phyloP scores from a whole-genome alignment of 2,888 invertebrate genomes.

The Cerastis rubricosa region DNA sequence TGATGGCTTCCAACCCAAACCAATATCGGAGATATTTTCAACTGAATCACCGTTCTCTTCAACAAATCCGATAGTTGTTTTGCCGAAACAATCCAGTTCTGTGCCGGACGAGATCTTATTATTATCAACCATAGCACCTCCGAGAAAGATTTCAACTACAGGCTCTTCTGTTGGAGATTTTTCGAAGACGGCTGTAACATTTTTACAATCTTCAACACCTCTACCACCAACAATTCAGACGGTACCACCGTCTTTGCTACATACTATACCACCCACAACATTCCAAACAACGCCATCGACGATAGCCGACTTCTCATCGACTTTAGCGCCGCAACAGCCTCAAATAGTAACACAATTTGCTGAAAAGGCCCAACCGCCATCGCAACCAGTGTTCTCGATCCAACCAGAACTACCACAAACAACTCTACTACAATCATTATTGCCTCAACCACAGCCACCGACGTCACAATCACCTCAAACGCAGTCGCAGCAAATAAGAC shows the following conservation, averaged over 20 bases:
- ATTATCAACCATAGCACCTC: conserved; percentile 65
- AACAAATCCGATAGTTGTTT: conserved; percentile 76
- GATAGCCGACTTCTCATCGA: conserved; percentile 28
- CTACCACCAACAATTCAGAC: conserved; percentile 41
- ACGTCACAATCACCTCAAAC: conserved; percentile 39
- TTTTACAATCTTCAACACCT: conserved; percentile 51
- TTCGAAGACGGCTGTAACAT: conserved; percentile 29
- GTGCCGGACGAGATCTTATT: conserved; percentile 53
- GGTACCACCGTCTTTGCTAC: conserved; percentile 19
- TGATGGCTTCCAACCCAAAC: conserved; percentile 84
- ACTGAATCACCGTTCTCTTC: conserved; percentile 79
- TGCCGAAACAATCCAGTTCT: conserved; percentile 59
- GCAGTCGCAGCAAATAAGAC: conserved; percentile 49
- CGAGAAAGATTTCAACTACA: conserved; percentile 47
- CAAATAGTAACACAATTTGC: conserved; percentile 48
- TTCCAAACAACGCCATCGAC: conserved; percentile 24
- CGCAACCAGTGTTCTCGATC: conserved; percentile 34
- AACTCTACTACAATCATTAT: conserved; percentile 30
- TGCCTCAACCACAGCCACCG: conserved; percentile 22
- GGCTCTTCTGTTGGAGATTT: conserved; percentile 37
- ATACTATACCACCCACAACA: conserved; percentile 25
- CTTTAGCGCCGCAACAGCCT: conserved; percentile 38
- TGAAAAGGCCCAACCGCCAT: conserved; percentile 42
- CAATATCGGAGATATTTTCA: conserved; percentile 85
- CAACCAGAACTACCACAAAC: conserved; percentile 35